These are phyloP conservation scores for Leucophora obtusa DNA, from an alignment of 2,888 invertebrate genomes.

Conservation along the genomic window DNA sequence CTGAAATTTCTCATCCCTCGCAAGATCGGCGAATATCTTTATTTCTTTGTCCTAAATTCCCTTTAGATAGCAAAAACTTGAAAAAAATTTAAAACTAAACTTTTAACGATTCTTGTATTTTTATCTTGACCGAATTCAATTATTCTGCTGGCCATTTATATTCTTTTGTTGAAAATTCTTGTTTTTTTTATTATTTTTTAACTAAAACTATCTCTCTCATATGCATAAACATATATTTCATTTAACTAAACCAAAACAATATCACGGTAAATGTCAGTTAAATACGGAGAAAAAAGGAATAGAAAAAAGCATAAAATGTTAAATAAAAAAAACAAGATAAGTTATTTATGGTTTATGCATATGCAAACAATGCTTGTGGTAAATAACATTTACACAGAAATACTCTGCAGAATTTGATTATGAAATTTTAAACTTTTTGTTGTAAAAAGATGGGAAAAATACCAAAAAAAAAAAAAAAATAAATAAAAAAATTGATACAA, in stretches of 20 bases:
- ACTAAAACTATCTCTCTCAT: conserved; percentile 16
- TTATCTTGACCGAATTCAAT: not conserved
- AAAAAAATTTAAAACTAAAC: too few species aligned
- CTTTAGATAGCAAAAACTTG: too few species aligned
- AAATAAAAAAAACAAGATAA: conserved; percentile 38
- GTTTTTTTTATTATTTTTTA: not conserved
- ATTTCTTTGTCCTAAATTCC: too few species aligned
- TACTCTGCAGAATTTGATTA: not conserved
- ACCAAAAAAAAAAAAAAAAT: too few species aligned
- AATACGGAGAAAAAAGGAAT: conserved; percentile 11
- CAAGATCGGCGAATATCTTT: too few species aligned
- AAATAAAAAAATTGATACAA: too few species aligned
- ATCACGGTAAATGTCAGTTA: conserved; percentile 59
- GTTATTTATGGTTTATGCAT: conserved; percentile 53
- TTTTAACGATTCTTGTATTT: too few species aligned
- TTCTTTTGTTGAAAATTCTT: conserved; percentile 6
- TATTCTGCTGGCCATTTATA: not conserved
- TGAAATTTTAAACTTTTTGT: too few species aligned
- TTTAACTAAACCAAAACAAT: conserved; percentile 49
- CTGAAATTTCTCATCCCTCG: too few species aligned
- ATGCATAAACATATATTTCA: conserved; percentile 46
- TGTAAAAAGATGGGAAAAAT: too few species aligned
- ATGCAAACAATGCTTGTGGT: conserved; percentile 39
- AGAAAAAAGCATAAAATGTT: not conserved
- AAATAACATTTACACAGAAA: not conserved